Percentiles rank a stretch among this genome's conserved stretches.
Conservation (phyloP, 2,113 vertebrate genomes). For the Esox niger region DNA sequence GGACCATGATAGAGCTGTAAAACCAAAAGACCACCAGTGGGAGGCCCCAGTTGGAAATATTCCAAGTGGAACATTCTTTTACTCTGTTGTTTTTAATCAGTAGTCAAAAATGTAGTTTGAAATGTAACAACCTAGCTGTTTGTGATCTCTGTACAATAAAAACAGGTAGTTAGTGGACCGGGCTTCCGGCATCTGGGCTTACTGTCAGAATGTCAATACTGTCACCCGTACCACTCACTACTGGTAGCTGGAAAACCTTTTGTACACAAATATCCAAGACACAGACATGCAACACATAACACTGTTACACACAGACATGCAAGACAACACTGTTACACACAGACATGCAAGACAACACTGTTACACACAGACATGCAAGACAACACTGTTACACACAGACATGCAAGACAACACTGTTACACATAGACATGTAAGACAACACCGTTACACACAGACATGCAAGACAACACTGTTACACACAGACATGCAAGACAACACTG, state of each 20-base stretch:
- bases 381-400: too few species aligned
- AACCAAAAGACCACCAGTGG: not conserved
- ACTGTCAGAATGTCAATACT: not conserved
- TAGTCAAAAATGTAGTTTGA: constrained; percentile 11
- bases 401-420: too few species aligned
- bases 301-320: too few species aligned
- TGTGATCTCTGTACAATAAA: constrained; percentile 4
- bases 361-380: too few species aligned
- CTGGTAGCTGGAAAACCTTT: not conserved
- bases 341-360: too few species aligned
- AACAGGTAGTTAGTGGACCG: constrained; percentile 1
- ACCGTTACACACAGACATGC: too few species aligned
- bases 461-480: too few species aligned
- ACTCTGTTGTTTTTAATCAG: constrained; percentile 4
- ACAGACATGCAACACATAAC: not conserved
- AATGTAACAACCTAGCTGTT: not conserved
- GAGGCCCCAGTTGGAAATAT: constrained; percentile 4
- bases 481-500: not conserved
- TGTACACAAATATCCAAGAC: too few species aligned
- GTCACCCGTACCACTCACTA: constrained; percentile 1
- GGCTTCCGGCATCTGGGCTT: not conserved
- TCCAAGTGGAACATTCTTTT: constrained; percentile 26
- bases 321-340: too few species aligned
- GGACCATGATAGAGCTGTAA: not conserved
- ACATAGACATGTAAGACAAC: too few species aligned